Percentiles rank a stretch among this genome's conserved stretches.
phyloP scores from a whole-genome alignment of 30 jellyfish, hydroid and myxozoan genomes.

The Nemopilema nomurai region DNA sequence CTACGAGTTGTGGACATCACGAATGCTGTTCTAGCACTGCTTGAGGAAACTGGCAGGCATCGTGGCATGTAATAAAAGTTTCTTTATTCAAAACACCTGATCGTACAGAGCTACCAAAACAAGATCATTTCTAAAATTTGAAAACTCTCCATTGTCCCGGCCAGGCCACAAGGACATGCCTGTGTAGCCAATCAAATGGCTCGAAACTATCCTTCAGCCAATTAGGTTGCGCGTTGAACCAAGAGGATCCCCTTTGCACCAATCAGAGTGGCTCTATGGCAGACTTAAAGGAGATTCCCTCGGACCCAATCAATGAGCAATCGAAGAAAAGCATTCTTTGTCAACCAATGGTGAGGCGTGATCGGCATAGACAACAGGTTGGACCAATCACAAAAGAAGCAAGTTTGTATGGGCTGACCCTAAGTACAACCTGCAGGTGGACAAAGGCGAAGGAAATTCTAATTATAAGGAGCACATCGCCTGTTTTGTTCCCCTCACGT shows the following conservation, averaged over 20 bases:
- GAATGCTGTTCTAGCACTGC: constrained; percentile 35
- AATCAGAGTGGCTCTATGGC: neutral
- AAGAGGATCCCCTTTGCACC: constrained; percentile 17
- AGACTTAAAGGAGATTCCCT: neutral
- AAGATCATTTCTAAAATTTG: constrained; percentile 79
- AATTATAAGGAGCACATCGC: constrained; percentile 64
- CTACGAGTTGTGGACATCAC: constrained; percentile 57
- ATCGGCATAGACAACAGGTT: constrained; percentile 21
- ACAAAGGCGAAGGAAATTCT: constrained; percentile 49
- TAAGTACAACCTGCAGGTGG: constrained; percentile 57
- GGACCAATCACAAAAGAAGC: constrained; percentile 53
- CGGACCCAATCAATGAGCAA: constrained; percentile 4
- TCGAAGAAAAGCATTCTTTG: neutral
- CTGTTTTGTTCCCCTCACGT: constrained; percentile 66
- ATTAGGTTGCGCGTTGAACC: neutral
- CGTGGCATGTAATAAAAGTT: constrained; percentile 62
- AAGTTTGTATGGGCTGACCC: constrained; percentile 76
- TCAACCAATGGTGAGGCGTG: neutral
- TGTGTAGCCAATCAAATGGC: constrained; percentile 44
- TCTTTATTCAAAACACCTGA: constrained; percentile 73
- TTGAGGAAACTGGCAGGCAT: constrained; percentile 56
- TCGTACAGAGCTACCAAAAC: constrained; percentile 69
- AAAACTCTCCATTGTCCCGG: constrained; percentile 71
- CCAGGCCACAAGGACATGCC: constrained; percentile 77
- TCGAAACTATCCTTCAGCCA: constrained; percentile 12